A percentile compares a stretch with the other conserved stretches of the same genome.
These are phyloP conservation scores for Craniophora ligustri DNA, from an alignment of 2,888 invertebrate genomes.

Conservation along the genomic window DNA sequence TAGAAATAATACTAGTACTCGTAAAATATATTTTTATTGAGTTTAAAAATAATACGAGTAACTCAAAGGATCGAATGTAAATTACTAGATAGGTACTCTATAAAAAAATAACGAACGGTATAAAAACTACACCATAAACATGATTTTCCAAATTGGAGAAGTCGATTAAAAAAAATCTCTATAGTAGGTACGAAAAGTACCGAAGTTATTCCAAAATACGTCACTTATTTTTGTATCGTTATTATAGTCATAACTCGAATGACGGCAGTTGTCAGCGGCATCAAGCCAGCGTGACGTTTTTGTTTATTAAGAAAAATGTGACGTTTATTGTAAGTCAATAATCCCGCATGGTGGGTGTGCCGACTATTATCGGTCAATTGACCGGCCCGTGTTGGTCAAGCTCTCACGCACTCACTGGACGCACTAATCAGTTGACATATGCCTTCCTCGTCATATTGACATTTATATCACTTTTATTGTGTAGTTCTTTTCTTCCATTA, in stretches of 20 bases:
- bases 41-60: too few species aligned
- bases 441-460: conserved; percentile 72
- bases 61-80: too few species aligned
- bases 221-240: conserved; percentile 9
- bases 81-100: too few species aligned
- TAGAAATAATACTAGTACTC: too few species aligned
- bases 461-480: conserved; percentile 74
- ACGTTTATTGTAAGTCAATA: conserved; percentile 87
- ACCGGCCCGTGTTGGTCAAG: conserved; percentile 64
- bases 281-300: conserved; percentile 59
- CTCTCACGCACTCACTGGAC: conserved; percentile 62
- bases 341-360: conserved; percentile 81
- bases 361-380: conserved; percentile 80
- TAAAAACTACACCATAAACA: too few species aligned
- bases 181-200: too few species aligned
- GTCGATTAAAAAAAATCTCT: too few species aligned
- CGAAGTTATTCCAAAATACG: not conserved
- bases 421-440: conserved; percentile 71
- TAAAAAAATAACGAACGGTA: too few species aligned
- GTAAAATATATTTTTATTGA: too few species aligned
- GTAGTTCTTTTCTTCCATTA: conserved; percentile 20
- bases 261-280: conserved; percentile 31
- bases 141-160: too few species aligned
- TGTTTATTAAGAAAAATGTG: conserved; percentile 86
- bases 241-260: conserved; percentile 21